Conservation (phyloP, 2,113 vertebrate species). For the Peromyscus polionotus region DNA sequence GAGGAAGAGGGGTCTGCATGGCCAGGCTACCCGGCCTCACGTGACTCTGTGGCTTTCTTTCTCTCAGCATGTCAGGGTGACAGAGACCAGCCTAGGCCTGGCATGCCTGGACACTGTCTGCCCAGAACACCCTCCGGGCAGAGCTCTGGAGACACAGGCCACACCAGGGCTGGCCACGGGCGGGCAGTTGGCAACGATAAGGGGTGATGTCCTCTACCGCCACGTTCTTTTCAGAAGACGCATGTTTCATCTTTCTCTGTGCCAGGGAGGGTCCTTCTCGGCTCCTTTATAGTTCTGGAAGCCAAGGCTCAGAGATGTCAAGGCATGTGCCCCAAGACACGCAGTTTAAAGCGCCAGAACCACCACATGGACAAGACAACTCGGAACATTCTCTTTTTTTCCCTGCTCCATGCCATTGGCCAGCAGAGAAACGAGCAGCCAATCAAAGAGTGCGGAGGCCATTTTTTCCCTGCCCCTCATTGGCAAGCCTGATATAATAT, state of each 20-base stretch:
- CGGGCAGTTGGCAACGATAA: background rate
- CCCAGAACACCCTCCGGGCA: background rate
- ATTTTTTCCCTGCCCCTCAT: background rate
- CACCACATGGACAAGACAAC: background rate
- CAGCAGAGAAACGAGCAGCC: background rate
- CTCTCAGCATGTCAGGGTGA: conserved; percentile 63
- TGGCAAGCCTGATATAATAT: background rate
- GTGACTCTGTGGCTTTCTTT: background rate
- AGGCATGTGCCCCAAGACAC: background rate
- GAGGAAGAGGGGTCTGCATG: background rate
- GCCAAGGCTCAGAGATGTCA: background rate
- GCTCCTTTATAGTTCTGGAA: background rate
- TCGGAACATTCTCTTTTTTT: background rate
- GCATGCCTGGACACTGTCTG: conserved; percentile 67
- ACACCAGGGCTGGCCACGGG: fast-evolving
- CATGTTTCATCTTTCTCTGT: background rate
- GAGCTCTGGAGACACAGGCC: background rate
- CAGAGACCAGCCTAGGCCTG: conserved; percentile 70
- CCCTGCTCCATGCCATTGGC: background rate
- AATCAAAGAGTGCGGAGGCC: background rate
- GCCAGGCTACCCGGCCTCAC: background rate
- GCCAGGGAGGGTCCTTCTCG: too few species aligned
- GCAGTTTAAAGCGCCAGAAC: background rate
- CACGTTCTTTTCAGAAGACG: background rate
- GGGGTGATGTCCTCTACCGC: fast-evolving